Percentiles rank a stretch among this genome's conserved stretches.
phyloP scores from a whole-genome alignment of 2,113 vertebrate genomes.

The Cyprinodon variegatus region DNA sequence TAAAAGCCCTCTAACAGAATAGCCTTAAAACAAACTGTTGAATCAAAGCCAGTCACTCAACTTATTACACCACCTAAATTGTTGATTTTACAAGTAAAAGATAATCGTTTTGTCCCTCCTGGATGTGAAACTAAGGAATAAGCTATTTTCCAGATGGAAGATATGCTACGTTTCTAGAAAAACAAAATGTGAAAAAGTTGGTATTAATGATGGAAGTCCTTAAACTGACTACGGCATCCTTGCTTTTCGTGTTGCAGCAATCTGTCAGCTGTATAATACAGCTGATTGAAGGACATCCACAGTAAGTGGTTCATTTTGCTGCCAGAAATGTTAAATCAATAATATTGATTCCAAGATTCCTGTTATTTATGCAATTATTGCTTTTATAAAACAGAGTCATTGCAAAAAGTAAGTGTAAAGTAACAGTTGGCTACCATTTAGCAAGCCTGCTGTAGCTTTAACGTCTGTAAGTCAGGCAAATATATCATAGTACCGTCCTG shows the following conservation, averaged over 20 bases:
- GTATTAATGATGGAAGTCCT: no score
- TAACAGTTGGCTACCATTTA: not conserved
- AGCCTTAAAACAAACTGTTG: not conserved
- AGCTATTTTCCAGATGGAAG: not conserved
- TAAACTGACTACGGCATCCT: no score
- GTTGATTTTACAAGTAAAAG: not conserved
- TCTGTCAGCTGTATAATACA: not conserved
- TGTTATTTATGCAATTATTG: no score
- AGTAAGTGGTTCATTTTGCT: not conserved
- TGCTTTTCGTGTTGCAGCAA: not conserved
- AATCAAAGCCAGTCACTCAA: not conserved
- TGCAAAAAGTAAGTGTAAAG: not conserved
- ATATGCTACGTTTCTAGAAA: no score
- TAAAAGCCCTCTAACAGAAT: not conserved
- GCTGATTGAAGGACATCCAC: no score
- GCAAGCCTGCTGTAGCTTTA: not conserved
- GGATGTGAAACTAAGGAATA: not conserved
- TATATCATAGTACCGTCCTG: not conserved
- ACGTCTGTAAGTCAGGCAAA: not conserved
- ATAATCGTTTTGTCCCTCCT: not conserved
- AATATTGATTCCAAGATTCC: no score
- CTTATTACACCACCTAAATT: not conserved
- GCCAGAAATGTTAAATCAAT: not conserved
- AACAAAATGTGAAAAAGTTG: no score
- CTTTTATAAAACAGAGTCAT: not conserved